phyloP scores from a whole-genome alignment of 2,888 invertebrate species.

The Yponomeuta malinellus region DNA sequence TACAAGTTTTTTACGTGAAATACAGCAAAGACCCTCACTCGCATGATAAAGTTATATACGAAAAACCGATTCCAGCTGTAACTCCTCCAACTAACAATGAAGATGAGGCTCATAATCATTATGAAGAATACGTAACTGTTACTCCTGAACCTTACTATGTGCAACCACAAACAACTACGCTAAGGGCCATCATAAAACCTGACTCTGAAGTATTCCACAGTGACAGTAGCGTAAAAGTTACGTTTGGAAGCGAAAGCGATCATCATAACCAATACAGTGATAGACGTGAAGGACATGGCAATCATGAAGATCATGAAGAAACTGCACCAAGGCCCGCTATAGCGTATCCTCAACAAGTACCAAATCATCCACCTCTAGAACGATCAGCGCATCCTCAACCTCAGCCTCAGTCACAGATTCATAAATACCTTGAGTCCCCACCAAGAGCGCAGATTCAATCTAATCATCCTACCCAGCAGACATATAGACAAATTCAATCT shows the following conservation, averaged over 20 bases:
- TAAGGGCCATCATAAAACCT: slow-evolving; percentile 89
- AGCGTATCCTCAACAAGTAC: slow-evolving; percentile 62
- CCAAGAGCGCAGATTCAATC: slow-evolving; percentile 31
- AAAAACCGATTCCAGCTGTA: slow-evolving; percentile 86
- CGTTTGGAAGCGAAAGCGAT: slow-evolving; percentile 83
- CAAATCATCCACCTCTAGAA: slow-evolving; percentile 42
- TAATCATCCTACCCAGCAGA: slow-evolving; percentile 33
- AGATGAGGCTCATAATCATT: slow-evolving; percentile 57
- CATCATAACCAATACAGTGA: slow-evolving; percentile 54
- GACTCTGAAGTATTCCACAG: slow-evolving; percentile 90
- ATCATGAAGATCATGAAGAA: slow-evolving; percentile 73
- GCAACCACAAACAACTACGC: slow-evolving; percentile 83
- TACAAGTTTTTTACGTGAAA: slow-evolving; percentile 93
- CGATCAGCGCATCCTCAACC: slow-evolving; percentile 47
- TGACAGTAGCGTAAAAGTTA: slow-evolving; percentile 86
- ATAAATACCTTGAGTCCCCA: slow-evolving; percentile 28
- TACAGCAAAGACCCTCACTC: slow-evolving; percentile 89
- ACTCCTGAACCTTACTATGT: slow-evolving; percentile 69
- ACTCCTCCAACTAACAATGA: slow-evolving; percentile 82
- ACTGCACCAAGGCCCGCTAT: slow-evolving; percentile 80
- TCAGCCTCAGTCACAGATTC: slow-evolving; percentile 26
- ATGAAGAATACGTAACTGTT: slow-evolving; percentile 74
- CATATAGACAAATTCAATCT: slow-evolving; percentile 38
- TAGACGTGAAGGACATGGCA: slow-evolving; percentile 45
- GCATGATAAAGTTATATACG: slow-evolving; percentile 84